Base-by-base conservation (phyloP, 2,888 invertebrate species). In the Trachelus troglodyta region DNA sequence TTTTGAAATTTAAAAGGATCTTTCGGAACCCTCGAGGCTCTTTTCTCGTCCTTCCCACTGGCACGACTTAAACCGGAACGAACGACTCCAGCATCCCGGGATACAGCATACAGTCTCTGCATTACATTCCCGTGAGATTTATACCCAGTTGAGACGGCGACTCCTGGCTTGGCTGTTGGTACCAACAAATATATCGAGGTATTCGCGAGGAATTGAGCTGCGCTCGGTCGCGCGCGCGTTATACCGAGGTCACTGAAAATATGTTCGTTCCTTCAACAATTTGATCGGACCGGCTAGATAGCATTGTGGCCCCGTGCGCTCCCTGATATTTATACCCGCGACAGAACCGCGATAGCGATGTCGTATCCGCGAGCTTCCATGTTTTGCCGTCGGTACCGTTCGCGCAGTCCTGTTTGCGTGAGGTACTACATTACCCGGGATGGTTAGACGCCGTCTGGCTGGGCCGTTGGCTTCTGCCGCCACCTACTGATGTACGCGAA, bases 211-310 rank as follows among this genome's bases (percentile, higher is more conserved):
- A 89, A 89, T 89, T 89, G 89, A 90, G 86, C 88, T 82, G 87
- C 88, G 87, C 85, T 74, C 69, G 74, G 76, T 77, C 77, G 79
- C 77, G 75, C 80, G 80, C 81, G 77, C 82, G 83, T 82, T 82
- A 83, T 83, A 83, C 79, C 84, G 88, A 88, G 89, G 89, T 89
- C 88, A 90, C 86, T 85, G 89, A 85, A 89, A 89, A 90, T 90
- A 90, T 90, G 90, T 89, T 90, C 88, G 88, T 90, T 88, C 89
- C 88, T 88, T 88, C 88, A 87, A 90, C 90, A 90, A 90, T 89
- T 90, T 89, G 90, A 90, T 90, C 87, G 86, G 85, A 84, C 82
- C 85, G 84, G 75, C 80, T 83, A 89, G 90, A 90, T 90, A 90
- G 88, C 88, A 90, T 90, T 90, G 90, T 90, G 87, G 69, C 76